phyloP scores from a whole-genome alignment of 2,797 vertebrate genomes.

The Danio albolineatus region DNA sequence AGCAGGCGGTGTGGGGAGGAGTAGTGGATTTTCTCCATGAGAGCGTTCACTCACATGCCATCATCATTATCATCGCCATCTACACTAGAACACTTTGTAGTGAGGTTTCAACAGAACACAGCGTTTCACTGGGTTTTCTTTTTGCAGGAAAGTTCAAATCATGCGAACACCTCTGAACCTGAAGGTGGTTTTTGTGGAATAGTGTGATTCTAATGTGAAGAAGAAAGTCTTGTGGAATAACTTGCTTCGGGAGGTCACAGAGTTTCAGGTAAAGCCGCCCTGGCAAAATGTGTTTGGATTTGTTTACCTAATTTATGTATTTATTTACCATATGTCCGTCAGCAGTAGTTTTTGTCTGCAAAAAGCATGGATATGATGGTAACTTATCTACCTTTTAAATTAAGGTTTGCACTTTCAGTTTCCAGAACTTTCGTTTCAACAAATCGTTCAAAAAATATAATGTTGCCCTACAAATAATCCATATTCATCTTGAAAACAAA shows the following conservation, averaged over 20 bases:
- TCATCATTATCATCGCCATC: background rate
- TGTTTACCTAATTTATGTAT: background rate
- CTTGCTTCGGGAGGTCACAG: background rate
- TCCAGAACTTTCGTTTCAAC: too few relatives aligned
- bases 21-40: background rate
- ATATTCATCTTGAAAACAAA: too few relatives aligned
- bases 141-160: background rate
- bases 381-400: background rate
- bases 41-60: background rate
- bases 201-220: constrained; percentile 2
- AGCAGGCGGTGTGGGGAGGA: constrained; percentile 2
- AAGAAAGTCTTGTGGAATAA: background rate
- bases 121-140: too few relatives aligned
- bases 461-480: too few relatives aligned
- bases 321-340: background rate
- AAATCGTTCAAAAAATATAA: too few relatives aligned
- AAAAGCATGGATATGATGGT: background rate
- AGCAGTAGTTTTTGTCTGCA: background rate
- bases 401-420: too few relatives aligned
- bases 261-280: constrained; percentile 2
- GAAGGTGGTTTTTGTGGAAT: background rate
- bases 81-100: too few relatives aligned
- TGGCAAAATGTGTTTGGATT: background rate
- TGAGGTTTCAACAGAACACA: background rate
- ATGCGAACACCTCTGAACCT: background rate